A percentile compares a stretch with the other conserved stretches of the same genome.
phyloP scores from a whole-genome alignment of 2,113 vertebrate genomes.

The Myrmophylax atrothorax region DNA sequence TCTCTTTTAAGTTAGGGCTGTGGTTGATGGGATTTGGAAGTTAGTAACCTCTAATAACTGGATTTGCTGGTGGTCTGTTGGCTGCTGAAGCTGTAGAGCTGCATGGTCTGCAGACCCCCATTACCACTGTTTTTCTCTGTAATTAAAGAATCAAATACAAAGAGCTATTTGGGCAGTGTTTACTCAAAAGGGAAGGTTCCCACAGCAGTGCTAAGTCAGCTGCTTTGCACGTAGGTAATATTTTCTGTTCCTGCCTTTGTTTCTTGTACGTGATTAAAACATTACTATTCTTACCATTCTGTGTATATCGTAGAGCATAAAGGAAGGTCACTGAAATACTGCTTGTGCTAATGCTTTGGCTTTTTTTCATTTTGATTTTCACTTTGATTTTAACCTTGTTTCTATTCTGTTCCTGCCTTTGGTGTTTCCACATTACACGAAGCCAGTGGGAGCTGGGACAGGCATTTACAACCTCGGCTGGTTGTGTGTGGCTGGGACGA shows the following conservation, averaged over 20 bases:
- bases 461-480: neutral
- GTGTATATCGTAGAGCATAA: neutral
- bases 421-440: neutral
- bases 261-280: neutral
- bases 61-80: neutral
- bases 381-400: neutral
- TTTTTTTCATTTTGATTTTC: neutral
- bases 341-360: neutral
- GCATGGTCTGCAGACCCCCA: neutral
- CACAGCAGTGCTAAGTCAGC: conserved; percentile 34
- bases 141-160: conserved; percentile 34
- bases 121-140: neutral
- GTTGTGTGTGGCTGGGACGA: neutral
- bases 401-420: neutral
- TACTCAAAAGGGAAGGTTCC: conserved; percentile 43
- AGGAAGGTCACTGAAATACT: neutral
- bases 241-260: conserved; percentile 58
- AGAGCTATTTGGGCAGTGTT: conserved; percentile 13
- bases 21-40: neutral
- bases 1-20: neutral
- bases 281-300: neutral
- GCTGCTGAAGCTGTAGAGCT: neutral
- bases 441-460: neutral
- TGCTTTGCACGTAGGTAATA: neutral
- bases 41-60: neutral